Evolutionary conservation across 2,797 vertebrate species (phyloP).

Genomic region (Acrossocheilus wenchowensis): DNA sequence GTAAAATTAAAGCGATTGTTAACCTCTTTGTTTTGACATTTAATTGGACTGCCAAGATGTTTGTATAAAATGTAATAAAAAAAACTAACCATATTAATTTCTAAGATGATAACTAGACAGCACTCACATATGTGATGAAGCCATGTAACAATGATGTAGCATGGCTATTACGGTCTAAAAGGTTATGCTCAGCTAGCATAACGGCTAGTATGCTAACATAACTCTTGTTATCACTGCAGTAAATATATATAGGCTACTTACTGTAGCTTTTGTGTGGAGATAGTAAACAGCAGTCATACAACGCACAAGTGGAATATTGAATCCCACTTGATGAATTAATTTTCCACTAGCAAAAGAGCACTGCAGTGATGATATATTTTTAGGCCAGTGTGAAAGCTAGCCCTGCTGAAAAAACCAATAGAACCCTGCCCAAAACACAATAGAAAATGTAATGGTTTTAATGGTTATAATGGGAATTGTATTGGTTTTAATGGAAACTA

Average conservation of each 20-base stretch:
- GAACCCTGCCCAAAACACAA: too few species aligned
- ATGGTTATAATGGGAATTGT: too few species aligned
- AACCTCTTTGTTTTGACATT: not conserved
- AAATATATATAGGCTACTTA: not conserved
- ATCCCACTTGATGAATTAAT: not conserved
- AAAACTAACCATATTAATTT: not conserved
- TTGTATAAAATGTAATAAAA: not conserved
- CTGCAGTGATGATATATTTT: not conserved
- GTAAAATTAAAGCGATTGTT: not conserved
- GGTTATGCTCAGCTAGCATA: not conserved
- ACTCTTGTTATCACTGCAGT: not conserved
- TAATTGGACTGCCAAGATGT: not conserved
- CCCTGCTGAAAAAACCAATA: too few species aligned
- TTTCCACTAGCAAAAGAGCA: not conserved
- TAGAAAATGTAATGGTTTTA: too few species aligned
- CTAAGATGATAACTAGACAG: not conserved
- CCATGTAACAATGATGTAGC: not conserved
- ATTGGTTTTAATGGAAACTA: too few species aligned
- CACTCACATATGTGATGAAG: not conserved
- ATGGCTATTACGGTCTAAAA: not conserved
- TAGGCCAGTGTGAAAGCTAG: not conserved
- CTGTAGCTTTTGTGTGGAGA: not conserved
- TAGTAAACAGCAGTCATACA: not conserved
- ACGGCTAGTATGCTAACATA: not conserved
- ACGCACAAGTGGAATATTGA: not conserved